Percentiles rank a stretch among this genome's conserved stretches.
Conservation (phyloP, 2,888 invertebrate genomes). For the Ichneumoninae sp. region DNA sequence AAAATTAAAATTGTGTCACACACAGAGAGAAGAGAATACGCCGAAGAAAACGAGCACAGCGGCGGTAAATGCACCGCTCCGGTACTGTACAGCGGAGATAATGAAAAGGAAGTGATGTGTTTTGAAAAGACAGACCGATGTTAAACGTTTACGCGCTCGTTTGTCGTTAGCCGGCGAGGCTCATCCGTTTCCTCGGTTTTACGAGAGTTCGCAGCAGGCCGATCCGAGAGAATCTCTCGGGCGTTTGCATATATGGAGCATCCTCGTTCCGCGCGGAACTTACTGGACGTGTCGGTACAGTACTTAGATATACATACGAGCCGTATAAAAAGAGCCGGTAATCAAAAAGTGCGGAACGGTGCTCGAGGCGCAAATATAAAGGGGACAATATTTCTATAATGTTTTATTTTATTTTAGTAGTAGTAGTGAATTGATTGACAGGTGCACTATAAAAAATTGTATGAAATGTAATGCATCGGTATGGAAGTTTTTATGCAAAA, state of each 20-base stretch:
- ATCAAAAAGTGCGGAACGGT: not conserved
- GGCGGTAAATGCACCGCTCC: not conserved
- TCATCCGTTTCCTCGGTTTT: constrained; percentile 63
- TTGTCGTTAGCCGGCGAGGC: constrained; percentile 35
- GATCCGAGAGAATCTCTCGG: not conserved
- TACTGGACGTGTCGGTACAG: not conserved
- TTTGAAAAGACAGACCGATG: constrained; percentile 47
- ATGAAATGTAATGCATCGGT: too few relatives aligned
- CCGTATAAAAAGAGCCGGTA: not conserved
- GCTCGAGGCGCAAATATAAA: not conserved
- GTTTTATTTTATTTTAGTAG: not conserved
- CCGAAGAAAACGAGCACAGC: constrained; percentile 38
- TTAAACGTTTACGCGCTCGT: constrained; percentile 47
- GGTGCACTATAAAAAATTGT: too few relatives aligned
- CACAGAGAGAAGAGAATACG: constrained; percentile 22
- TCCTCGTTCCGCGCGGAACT: constrained; percentile 29
- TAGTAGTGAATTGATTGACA: too few relatives aligned
- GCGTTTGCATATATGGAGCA: constrained; percentile 41
- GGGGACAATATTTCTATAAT: not conserved
- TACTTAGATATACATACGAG: not conserved
- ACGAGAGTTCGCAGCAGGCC: constrained; percentile 32
- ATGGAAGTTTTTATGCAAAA: too few relatives aligned
- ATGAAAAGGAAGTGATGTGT: constrained; percentile 58
- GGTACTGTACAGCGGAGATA: constrained; percentile 14
- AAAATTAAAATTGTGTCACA: constrained; percentile 59